Percentiles rank a stretch among this genome's conserved stretches.
Conservation (phyloP, 2,797 vertebrate genomes). For the Poeciliopsis infans region DNA sequence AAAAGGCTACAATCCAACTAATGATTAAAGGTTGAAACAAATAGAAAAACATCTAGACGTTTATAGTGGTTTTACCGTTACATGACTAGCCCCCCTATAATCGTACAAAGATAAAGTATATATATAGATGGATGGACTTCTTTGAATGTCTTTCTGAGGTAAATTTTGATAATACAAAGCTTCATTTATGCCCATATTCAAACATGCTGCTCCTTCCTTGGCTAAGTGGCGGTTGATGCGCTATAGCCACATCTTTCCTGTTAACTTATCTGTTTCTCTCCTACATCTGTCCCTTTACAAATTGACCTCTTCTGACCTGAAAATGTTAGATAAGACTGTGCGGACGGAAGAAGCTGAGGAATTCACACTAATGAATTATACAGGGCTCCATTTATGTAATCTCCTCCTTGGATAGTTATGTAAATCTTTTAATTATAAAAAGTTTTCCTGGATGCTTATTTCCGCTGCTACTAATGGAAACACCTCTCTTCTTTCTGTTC, state of each 20-base stretch:
- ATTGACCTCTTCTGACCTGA: conserved; percentile 18
- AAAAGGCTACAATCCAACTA: not conserved
- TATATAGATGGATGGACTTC: not conserved
- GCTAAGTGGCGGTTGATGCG: conserved; percentile 26
- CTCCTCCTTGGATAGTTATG: conserved; percentile 41
- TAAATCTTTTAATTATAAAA: conserved; percentile 41
- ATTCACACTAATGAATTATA: conserved; percentile 21
- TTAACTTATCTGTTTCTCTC: conserved; percentile 10
- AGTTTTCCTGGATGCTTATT: conserved; percentile 22
- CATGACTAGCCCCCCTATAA: not conserved
- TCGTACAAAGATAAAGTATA: not conserved
- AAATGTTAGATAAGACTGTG: conserved; percentile 9
- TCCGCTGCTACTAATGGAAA: conserved; percentile 2
- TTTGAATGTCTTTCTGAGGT: not conserved
- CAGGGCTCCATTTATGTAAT: conserved; percentile 30
- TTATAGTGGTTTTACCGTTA: not conserved
- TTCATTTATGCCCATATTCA: conserved; percentile 26
- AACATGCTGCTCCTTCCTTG: conserved; percentile 32
- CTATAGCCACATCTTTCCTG: conserved; percentile 28
- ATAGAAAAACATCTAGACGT: not conserved
- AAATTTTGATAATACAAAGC: not conserved
- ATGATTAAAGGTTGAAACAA: not conserved
- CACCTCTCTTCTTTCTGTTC: conserved; percentile 21
- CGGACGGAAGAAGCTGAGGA: not conserved
- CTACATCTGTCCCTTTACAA: conserved; percentile 26